phyloP scores from a whole-genome alignment of 2,113 vertebrate species.

The Microtus ochrogaster region DNA sequence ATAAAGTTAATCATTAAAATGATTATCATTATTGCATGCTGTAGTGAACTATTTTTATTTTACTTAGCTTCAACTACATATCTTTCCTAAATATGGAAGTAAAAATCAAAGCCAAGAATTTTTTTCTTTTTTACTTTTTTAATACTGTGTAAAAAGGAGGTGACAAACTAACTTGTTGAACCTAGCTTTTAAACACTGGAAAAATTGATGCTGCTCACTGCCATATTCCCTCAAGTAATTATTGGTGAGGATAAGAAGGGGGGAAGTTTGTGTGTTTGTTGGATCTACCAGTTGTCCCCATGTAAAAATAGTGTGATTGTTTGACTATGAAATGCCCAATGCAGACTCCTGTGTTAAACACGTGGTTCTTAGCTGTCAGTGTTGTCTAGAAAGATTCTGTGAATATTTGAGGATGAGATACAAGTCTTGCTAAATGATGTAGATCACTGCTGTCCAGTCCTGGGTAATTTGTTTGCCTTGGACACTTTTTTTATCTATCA shows the following conservation, averaged over 20 bases:
- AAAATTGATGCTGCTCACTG: not conserved
- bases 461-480: not conserved
- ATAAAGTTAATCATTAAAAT: slow-evolving; percentile 80
- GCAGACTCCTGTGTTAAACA: not conserved
- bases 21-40: slow-evolving; percentile 71
- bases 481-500: not conserved
- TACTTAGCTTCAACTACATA: slow-evolving; percentile 51
- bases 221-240: not conserved
- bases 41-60: slow-evolving; percentile 76
- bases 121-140: not conserved
- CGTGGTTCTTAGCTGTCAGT: not conserved
- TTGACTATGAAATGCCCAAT: not conserved
- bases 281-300: not conserved
- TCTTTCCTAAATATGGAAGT: slow-evolving; percentile 47
- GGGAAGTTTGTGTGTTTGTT: not conserved
- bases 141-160: not conserved
- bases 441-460: accelerated
- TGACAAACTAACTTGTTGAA: slow-evolving; percentile 38
- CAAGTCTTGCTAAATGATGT: not conserved
- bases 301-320: not conserved
- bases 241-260: not conserved
- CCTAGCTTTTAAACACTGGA: not conserved
- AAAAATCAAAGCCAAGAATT: slow-evolving; percentile 55
- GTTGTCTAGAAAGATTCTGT: not conserved
- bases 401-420: not conserved